Conservation (phyloP, 2,113 vertebrate genomes). For the Antennarius striatus region DNA sequence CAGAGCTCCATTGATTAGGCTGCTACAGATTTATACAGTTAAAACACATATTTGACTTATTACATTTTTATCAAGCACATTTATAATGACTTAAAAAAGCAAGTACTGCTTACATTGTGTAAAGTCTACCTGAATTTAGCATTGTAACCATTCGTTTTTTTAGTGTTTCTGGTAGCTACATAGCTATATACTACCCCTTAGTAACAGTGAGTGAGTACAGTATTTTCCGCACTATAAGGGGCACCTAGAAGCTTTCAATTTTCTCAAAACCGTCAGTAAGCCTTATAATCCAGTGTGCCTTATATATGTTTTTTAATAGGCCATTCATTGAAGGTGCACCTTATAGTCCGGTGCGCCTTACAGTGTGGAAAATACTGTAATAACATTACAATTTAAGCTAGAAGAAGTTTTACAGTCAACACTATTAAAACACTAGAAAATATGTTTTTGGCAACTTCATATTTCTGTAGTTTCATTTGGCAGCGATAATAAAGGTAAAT, state of each 20-base stretch:
- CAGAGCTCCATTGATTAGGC: neutral
- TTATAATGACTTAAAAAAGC: neutral
- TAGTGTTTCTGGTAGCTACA: no score
- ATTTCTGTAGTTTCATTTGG: slow-evolving; percentile 5
- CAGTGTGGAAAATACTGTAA: slow-evolving; percentile 26
- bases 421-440: slow-evolving; percentile 17
- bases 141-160: neutral
- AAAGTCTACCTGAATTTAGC: slow-evolving; percentile 2
- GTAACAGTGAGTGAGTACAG: no score
- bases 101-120: slow-evolving; percentile 8
- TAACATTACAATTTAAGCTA: slow-evolving; percentile 22
- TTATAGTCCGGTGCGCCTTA: neutral
- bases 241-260: no score
- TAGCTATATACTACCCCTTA: no score
- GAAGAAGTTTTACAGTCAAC: neutral
- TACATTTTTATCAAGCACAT: slow-evolving; percentile 26
- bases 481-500: slow-evolving; percentile 10
- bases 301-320: no score
- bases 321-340: no score
- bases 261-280: no score
- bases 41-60: no score
- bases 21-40: neutral
- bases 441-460: neutral
- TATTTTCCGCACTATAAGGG: no score
- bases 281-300: no score